Evolutionary conservation across 1,140 invertebrate species (phyloP).

Genomic region (Stegodyphus mimosarum): DNA sequence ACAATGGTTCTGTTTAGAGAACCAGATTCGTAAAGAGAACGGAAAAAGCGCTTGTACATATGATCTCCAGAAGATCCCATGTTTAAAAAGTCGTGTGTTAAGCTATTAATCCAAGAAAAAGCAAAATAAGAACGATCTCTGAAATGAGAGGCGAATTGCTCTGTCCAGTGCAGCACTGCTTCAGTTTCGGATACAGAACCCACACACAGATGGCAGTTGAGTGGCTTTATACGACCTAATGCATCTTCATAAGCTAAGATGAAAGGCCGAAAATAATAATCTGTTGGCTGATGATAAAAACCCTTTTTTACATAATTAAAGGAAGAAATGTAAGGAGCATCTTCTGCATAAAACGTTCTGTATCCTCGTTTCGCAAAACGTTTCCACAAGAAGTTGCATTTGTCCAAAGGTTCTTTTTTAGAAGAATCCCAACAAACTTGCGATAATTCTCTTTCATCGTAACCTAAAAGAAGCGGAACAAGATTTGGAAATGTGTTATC

Average conservation of each 20-base stretch:
- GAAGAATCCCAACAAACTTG: slow-evolving; percentile 22
- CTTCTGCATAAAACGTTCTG: slow-evolving; percentile 83
- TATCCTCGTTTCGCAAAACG: slow-evolving; percentile 44
- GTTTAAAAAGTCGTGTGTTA: slow-evolving; percentile 68
- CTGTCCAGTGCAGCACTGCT: slow-evolving; percentile 43
- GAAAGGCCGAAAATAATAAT: slow-evolving; percentile 85
- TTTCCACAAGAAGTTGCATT: slow-evolving; percentile 56
- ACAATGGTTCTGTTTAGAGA: slow-evolving; percentile 73
- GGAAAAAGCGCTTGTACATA: slow-evolving; percentile 66
- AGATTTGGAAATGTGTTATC: slow-evolving; percentile 71
- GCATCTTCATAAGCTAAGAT: slow-evolving; percentile 64
- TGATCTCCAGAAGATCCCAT: slow-evolving; percentile 65
- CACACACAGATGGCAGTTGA: slow-evolving; percentile 46
- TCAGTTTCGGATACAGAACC: slow-evolving; percentile 56
- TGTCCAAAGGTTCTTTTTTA: slow-evolving; percentile 27
- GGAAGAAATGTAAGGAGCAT: slow-evolving; percentile 78
- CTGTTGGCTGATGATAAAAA: slow-evolving; percentile 81
- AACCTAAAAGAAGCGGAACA: slow-evolving; percentile 67
- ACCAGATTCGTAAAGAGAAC: slow-evolving; percentile 63
- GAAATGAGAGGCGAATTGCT: slow-evolving; percentile 45
- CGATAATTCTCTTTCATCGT: slow-evolving; percentile 42
- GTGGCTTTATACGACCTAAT: background rate
- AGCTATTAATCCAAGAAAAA: slow-evolving; percentile 68
- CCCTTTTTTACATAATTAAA: slow-evolving; percentile 86
- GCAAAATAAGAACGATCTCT: slow-evolving; percentile 64